phyloP scores from a whole-genome alignment of 2,888 invertebrate genomes.

The Watsonalla binaria region DNA sequence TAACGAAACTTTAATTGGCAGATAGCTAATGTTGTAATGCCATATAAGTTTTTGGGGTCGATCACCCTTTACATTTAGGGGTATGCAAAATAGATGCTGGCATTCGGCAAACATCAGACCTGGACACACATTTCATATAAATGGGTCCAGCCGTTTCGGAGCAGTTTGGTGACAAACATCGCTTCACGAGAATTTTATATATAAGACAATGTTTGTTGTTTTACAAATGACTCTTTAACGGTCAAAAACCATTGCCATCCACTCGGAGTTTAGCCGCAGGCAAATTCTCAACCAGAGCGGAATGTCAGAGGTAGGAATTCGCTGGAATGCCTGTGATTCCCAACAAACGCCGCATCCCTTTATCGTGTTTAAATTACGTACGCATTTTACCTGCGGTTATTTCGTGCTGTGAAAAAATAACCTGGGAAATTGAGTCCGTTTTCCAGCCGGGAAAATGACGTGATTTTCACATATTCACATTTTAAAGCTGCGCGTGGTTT shows the following conservation, averaged over 20 bases:
- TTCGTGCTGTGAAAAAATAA: not conserved
- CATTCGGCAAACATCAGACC: no score
- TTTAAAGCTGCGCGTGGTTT: not conserved
- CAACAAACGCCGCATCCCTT: slow-evolving; percentile 10
- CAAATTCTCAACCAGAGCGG: slow-evolving; percentile 29
- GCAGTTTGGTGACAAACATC: no score
- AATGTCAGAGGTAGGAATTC: slow-evolving; percentile 32
- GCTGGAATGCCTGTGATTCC: slow-evolving; percentile 24
- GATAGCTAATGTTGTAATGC: no score
- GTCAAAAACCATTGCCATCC: slow-evolving; percentile 8
- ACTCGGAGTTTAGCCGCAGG: slow-evolving; percentile 6
- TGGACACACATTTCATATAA: no score
- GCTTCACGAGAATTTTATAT: no score
- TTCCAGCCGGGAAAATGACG: not conserved
- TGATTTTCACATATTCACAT: not conserved
- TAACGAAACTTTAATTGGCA: no score
- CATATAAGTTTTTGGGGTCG: no score
- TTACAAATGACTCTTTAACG: slow-evolving; percentile 4
- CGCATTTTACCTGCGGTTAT: not conserved
- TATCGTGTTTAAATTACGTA: slow-evolving; percentile 19
- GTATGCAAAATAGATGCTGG: no score
- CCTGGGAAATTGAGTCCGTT: not conserved
- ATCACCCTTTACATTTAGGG: no score
- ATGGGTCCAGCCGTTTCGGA: no score
- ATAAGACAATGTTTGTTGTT: no score